These are phyloP conservation scores for Macrosteles quadrilineatus DNA, from an alignment of 1,140 invertebrate genomes.

Conservation along the genomic window DNA sequence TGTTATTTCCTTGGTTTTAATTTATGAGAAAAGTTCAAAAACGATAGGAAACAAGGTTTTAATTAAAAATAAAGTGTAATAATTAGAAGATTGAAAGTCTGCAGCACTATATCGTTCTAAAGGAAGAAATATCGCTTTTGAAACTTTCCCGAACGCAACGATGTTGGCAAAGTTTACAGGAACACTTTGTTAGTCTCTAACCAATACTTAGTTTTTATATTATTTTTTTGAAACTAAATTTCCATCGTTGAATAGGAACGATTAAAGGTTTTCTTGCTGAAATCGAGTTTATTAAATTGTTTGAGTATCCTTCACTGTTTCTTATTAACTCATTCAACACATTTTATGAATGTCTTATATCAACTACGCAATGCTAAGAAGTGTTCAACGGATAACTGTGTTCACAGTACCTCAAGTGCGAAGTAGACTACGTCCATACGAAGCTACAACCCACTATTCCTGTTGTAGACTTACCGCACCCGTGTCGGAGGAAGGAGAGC, in stretches of 20 bases:
- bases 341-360: not conserved
- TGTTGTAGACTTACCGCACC: not conserved
- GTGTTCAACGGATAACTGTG: too few relatives aligned
- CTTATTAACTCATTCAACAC: not conserved
- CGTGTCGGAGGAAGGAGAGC: not conserved
- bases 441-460: not conserved
- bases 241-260: not conserved
- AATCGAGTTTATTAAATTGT: not conserved
- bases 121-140: conserved; percentile 4
- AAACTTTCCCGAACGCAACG: conserved; percentile 1
- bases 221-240: not conserved
- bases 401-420: conserved; percentile 8
- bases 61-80: too few relatives aligned
- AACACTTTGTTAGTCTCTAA: not conserved
- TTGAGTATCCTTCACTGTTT: not conserved
- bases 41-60: too few relatives aligned
- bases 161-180: conserved; percentile 1
- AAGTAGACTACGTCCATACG: not conserved
- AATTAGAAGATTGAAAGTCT: not conserved
- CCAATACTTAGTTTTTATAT: not conserved
- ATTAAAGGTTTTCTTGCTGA: not conserved
- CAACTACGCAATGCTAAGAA: too few relatives aligned
- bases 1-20: too few relatives aligned
- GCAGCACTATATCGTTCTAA: not conserved
- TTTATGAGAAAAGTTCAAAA: too few relatives aligned